A percentile compares a stretch with the other conserved stretches of the same genome.
phyloP scores from a whole-genome alignment of 2,797 vertebrate species.

The Sebastes dallii region DNA sequence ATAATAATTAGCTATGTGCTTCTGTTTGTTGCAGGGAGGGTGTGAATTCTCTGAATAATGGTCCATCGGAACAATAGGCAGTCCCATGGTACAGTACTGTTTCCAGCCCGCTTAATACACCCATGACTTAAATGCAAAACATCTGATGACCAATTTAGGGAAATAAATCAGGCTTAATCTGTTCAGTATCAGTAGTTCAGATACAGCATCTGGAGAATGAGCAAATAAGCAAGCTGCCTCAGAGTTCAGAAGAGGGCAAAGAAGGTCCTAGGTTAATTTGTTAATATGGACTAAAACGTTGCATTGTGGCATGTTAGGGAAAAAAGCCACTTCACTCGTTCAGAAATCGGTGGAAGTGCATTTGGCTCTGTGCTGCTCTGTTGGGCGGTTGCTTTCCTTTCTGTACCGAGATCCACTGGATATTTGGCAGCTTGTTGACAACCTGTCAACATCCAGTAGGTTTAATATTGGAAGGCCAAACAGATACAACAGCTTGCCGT shows the following conservation, averaged over 20 bases:
- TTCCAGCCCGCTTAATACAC: not conserved
- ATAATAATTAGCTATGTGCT: not conserved
- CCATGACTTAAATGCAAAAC: not conserved
- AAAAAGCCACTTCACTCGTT: not conserved
- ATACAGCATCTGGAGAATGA: not conserved
- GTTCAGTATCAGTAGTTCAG: not conserved
- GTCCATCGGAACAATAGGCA: no score
- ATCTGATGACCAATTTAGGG: not conserved
- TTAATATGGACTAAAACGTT: not conserved
- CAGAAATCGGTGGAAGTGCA: not conserved
- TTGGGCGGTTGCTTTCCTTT: not conserved
- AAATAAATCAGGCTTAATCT: not conserved
- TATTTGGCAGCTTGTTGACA: conserved; percentile 33
- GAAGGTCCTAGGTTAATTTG: not conserved
- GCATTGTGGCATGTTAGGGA: not conserved
- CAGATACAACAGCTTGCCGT: conserved; percentile 16
- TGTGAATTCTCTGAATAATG: no score
- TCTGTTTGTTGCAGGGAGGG: not conserved
- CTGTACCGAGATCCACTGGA: not conserved
- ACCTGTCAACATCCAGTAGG: conserved; percentile 27
- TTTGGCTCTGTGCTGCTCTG: not conserved
- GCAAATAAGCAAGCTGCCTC: not conserved
- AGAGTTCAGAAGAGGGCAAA: not conserved
- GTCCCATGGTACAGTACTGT: not conserved
- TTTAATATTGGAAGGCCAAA: conserved; percentile 11